Evolutionary conservation across 2,888 invertebrate genomes (phyloP).

Genomic region (Lamellibrachia columna): DNA sequence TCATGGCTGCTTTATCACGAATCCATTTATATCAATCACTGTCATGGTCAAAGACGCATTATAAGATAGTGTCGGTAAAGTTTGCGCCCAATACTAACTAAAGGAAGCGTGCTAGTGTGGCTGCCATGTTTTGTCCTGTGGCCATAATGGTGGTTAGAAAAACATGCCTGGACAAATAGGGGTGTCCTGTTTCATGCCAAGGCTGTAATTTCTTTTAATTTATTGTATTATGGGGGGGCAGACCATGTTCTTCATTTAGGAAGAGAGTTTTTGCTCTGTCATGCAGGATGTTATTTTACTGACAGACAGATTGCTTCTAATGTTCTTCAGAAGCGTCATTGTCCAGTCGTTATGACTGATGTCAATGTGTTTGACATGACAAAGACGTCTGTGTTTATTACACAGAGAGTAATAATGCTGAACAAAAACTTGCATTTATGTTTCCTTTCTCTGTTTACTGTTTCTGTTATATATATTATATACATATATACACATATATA

Average conservation of each 20-base stretch:
- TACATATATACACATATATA: not conserved
- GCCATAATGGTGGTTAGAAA: not conserved
- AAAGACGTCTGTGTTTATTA: not conserved
- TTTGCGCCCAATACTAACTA: not conserved
- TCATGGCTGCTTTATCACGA: conserved; percentile 1
- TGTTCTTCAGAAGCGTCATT: not conserved
- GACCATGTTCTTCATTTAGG: not conserved
- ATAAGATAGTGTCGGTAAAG: not conserved
- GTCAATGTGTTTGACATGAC: not conserved
- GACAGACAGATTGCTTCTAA: not conserved
- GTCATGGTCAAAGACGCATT: not conserved
- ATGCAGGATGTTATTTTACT: not conserved
- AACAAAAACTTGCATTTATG: not conserved
- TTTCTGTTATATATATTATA: not conserved
- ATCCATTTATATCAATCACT: conserved; percentile 9
- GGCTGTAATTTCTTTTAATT: not conserved
- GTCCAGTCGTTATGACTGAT: not conserved
- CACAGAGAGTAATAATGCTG: not conserved
- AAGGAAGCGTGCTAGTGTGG: not conserved
- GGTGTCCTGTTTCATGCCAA: not conserved
- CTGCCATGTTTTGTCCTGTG: not conserved
- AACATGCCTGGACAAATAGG: not conserved
- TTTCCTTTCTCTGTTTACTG: not conserved
- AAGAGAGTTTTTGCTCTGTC: not conserved
- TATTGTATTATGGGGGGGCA: not conserved